A percentile compares a stretch with the other conserved stretches of the same genome.
phyloP scores from a whole-genome alignment of 2,113 vertebrate genomes.

The Synchiropus splendidus region DNA sequence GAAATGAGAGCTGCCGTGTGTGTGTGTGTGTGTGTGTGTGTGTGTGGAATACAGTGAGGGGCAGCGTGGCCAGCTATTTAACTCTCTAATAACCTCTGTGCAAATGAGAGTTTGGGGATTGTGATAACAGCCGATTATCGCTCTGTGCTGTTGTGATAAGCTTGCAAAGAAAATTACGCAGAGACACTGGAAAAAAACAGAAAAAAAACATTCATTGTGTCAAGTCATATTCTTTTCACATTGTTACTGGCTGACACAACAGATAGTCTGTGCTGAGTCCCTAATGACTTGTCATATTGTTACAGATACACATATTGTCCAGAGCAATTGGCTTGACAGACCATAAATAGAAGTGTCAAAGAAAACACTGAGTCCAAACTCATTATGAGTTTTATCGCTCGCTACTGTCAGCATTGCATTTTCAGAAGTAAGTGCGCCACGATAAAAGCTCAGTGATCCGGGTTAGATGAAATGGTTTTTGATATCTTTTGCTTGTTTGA shows the following conservation, averaged over 20 bases:
- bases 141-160: slow-evolving; percentile 54
- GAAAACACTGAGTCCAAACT: slow-evolving; percentile 22
- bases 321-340: slow-evolving; percentile 22
- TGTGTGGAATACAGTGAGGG: slow-evolving; percentile 17
- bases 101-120: slow-evolving; percentile 55
- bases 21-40: slow-evolving; percentile 12
- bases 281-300: slow-evolving; percentile 55
- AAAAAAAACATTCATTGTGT: slow-evolving; percentile 52
- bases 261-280: slow-evolving; percentile 50
- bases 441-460: too few species aligned
- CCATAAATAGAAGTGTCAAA: slow-evolving; percentile 33
- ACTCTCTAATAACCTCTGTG: slow-evolving; percentile 52
- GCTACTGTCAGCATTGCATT: too few species aligned
- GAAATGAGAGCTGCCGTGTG: slow-evolving; percentile 8
- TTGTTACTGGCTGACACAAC: slow-evolving; percentile 40
- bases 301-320: slow-evolving; percentile 39
- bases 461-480: too few species aligned
- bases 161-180: slow-evolving; percentile 44
- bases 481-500: too few species aligned
- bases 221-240: slow-evolving; percentile 42
- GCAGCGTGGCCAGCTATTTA: slow-evolving; percentile 44
- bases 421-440: too few species aligned
- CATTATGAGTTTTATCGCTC: slow-evolving; percentile 1
- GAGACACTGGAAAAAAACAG: slow-evolving; percentile 46
- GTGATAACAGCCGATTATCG: slow-evolving; percentile 59